phyloP scores from a whole-genome alignment of 1,140 invertebrate genomes.

The Diorhabda sublineata region DNA sequence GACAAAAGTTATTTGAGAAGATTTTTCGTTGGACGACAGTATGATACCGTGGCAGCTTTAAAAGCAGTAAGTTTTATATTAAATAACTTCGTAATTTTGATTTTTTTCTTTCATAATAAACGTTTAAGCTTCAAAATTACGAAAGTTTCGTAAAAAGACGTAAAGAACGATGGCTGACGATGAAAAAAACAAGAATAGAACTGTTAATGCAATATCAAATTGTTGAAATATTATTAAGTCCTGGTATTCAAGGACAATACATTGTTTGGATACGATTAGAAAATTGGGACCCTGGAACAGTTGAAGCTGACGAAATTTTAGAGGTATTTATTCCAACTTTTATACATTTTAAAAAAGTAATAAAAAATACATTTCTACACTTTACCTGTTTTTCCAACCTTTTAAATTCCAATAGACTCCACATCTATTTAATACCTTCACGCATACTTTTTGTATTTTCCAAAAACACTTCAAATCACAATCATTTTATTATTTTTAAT shows the following conservation, averaged over 20 bases:
- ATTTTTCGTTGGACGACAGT: constrained; percentile 11
- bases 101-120: too few relatives aligned
- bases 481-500: background rate
- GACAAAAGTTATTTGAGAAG: constrained; percentile 9
- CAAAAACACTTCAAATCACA: background rate
- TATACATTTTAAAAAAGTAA: background rate
- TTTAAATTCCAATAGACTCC: background rate
- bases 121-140: constrained; percentile 10
- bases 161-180: constrained; percentile 7
- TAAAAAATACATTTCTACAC: too few relatives aligned
- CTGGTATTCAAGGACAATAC: constrained; percentile 12
- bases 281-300: constrained; percentile 15
- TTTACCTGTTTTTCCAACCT: background rate
- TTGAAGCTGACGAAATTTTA: constrained; percentile 15
- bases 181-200: constrained; percentile 9
- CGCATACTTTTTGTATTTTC: background rate
- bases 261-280: constrained; percentile 18
- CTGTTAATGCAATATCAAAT: constrained; percentile 10
- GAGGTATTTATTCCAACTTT: background rate
- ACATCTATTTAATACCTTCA: background rate
- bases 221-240: constrained; percentile 8
- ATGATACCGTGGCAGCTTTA: constrained; percentile 4
- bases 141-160: constrained; percentile 15
- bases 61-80: constrained; percentile 16
- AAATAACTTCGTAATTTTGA: background rate